Evolutionary conservation across 2,113 vertebrate species (phyloP).

Genomic region (Dascyllus trimaculatus): DNA sequence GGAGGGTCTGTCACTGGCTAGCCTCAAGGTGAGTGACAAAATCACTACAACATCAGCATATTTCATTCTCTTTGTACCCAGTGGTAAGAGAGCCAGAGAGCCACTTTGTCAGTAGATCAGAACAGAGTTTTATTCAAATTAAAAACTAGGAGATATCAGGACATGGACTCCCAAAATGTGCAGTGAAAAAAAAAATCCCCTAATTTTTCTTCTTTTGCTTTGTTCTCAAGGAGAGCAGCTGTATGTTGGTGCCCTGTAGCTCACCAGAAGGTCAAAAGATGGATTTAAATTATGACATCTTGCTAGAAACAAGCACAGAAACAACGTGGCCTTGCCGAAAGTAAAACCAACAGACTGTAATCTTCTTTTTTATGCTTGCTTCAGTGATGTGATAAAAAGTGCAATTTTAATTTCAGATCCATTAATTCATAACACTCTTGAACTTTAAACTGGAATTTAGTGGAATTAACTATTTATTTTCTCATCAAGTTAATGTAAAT

Average conservation of each 20-base stretch:
- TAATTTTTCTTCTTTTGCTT: background rate
- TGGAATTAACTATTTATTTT: background rate
- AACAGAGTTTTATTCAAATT: slow-evolving; percentile 66
- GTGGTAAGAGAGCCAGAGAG: slow-evolving; percentile 44
- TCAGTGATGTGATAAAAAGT: too few relatives aligned
- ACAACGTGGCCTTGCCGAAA: background rate
- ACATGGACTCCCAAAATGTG: slow-evolving; percentile 29
- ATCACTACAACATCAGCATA: slow-evolving; percentile 67
- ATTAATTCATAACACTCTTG: too few relatives aligned
- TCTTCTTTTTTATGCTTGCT: too few relatives aligned
- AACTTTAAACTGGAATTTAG: too few relatives aligned
- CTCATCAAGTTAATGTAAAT: too few relatives aligned
- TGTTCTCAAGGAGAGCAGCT: background rate
- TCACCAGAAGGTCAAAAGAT: background rate
- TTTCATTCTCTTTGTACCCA: slow-evolving; percentile 68
- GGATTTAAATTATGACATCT: background rate
- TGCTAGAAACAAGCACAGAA: background rate
- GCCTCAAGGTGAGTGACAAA: slow-evolving; percentile 75
- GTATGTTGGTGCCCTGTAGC: background rate
- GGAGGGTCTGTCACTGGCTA: slow-evolving; percentile 52
- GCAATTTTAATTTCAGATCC: too few relatives aligned
- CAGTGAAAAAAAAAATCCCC: background rate
- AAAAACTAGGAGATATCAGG: slow-evolving; percentile 45
- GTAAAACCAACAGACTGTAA: background rate
- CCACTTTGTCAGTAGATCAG: slow-evolving; percentile 61